These are phyloP conservation scores for Glyptemys insculpta DNA, from an alignment of 2,797 vertebrate genomes.

Conservation along the genomic window DNA sequence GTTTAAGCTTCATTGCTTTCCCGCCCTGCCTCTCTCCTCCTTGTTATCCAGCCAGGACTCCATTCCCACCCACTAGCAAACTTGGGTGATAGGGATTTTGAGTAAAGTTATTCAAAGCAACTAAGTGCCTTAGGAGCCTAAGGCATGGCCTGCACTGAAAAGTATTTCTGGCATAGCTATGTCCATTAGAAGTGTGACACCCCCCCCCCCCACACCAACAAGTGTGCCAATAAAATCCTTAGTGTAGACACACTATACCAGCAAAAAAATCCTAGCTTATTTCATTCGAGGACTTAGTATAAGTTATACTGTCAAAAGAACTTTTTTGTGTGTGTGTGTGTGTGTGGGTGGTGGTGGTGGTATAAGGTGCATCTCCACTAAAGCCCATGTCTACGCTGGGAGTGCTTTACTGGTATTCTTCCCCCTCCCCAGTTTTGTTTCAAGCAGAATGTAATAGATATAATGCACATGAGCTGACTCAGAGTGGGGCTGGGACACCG, in stretches of 20 bases:
- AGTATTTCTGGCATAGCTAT: background rate
- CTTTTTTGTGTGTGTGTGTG: too few species aligned
- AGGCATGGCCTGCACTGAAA: background rate
- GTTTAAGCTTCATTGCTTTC: background rate
- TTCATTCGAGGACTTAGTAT: background rate
- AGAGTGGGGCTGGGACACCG: background rate
- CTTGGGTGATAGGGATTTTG: background rate
- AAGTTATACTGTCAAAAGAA: background rate
- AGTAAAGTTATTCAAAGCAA: background rate
- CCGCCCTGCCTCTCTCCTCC: background rate
- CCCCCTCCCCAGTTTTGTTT: background rate
- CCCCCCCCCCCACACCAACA: background rate
- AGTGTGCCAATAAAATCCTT: background rate
- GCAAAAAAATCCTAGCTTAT: background rate
- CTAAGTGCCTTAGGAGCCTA: background rate
- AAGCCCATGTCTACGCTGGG: background rate
- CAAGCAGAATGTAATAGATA: background rate
- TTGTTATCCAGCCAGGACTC: background rate
- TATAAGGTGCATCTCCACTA: background rate
- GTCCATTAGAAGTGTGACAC: background rate
- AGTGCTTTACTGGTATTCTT: background rate
- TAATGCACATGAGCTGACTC: background rate
- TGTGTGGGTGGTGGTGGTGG: background rate
- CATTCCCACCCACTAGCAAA: background rate
- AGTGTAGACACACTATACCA: background rate